Conservation (phyloP, 2,888 invertebrate species). For the Dasysyrphus albostriatus region DNA sequence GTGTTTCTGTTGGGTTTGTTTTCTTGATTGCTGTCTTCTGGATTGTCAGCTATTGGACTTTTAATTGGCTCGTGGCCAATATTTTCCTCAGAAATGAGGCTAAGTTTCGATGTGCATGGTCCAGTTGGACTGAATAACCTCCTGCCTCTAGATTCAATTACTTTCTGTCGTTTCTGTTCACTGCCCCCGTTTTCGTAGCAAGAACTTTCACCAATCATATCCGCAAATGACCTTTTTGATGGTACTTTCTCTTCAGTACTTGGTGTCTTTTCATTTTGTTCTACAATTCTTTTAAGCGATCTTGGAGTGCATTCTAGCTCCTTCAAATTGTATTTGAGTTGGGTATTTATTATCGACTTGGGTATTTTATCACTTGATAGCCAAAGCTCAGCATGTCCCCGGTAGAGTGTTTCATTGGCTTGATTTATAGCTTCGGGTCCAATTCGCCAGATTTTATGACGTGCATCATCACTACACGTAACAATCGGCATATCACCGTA, state of each 20-base stretch:
- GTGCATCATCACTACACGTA: conserved; percentile 93
- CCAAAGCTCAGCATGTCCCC: conserved; percentile 85
- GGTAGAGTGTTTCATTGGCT: conserved; percentile 82
- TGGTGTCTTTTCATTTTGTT: conserved; percentile 81
- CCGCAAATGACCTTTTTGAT: conserved; percentile 81
- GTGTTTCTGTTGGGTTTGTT: conserved; percentile 59
- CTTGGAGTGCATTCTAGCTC: conserved; percentile 85
- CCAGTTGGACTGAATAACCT: conserved; percentile 84
- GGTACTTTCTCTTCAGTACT: conserved; percentile 80
- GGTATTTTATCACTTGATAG: conserved; percentile 78
- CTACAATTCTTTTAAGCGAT: conserved; percentile 84
- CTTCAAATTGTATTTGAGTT: conserved; percentile 80
- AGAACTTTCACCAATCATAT: conserved; percentile 79
- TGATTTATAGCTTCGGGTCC: conserved; percentile 84
- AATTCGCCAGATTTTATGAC: conserved; percentile 90
- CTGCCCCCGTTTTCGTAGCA: conserved; percentile 76
- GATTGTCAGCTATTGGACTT: conserved; percentile 65
- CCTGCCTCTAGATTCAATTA: conserved; percentile 81
- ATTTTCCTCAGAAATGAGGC: conserved; percentile 51
- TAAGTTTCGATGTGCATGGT: conserved; percentile 61
- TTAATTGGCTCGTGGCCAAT: not conserved
- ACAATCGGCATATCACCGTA: conserved; percentile 87
- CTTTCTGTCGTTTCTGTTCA: conserved; percentile 83
- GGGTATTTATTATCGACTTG: conserved; percentile 70
- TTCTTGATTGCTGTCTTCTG: conserved; percentile 79